Percentiles rank a stretch among this genome's conserved stretches.
Conservation (phyloP, 2,113 vertebrate species). For the Serinus canaria region DNA sequence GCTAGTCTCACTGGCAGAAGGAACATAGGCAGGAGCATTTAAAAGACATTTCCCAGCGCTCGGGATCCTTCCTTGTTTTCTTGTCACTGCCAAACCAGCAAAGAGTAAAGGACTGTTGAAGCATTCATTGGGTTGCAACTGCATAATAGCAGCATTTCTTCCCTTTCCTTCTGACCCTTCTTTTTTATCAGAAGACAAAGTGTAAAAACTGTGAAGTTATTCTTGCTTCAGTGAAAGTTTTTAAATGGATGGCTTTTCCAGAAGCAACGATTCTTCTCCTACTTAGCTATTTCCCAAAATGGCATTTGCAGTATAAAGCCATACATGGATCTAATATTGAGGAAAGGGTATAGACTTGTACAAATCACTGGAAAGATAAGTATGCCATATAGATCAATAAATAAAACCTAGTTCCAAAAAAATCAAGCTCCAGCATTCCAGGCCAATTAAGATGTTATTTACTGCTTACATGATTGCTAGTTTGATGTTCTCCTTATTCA, state of each 20-base stretch:
- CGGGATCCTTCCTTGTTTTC: constrained; percentile 39
- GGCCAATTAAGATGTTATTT: constrained; percentile 76
- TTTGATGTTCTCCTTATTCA: constrained; percentile 49
- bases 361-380: constrained; percentile 70
- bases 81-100: neutral
- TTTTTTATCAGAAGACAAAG: constrained; percentile 45
- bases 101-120: constrained; percentile 39
- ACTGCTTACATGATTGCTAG: constrained; percentile 61
- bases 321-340: constrained; percentile 55
- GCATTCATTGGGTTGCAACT: neutral
- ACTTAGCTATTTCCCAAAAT: constrained; percentile 57
- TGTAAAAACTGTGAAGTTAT: constrained; percentile 47
- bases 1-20: neutral
- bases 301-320: constrained; percentile 70
- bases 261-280: constrained; percentile 39
- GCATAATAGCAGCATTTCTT: constrained; percentile 14
- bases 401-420: constrained; percentile 68
- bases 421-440: constrained; percentile 61
- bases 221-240: constrained; percentile 31
- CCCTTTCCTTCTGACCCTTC: neutral
- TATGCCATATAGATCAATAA: constrained; percentile 70
- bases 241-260: constrained; percentile 65
- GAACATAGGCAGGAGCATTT: neutral
- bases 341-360: constrained; percentile 68
- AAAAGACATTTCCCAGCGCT: constrained; percentile 18